phyloP scores from a whole-genome alignment of 2,113 vertebrate genomes.

The Pseudorectes ferrugineus region DNA sequence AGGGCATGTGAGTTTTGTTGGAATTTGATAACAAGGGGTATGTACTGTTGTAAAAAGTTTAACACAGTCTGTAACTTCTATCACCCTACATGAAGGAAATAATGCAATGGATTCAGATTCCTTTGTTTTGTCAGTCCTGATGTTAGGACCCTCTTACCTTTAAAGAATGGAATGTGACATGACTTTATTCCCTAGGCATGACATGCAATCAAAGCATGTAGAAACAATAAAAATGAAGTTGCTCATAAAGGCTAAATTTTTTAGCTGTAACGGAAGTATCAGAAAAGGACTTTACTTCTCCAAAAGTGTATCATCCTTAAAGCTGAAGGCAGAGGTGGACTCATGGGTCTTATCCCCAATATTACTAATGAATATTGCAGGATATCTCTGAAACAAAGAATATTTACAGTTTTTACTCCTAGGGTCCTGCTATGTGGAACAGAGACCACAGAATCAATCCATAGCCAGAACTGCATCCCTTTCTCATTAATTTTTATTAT shows the following conservation, averaged over 20 bases:
- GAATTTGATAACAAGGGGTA: not conserved
- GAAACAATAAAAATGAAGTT: not conserved
- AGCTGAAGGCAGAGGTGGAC: not conserved
- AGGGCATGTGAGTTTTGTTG: fast-evolving
- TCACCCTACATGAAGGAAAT: not conserved
- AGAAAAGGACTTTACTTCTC: not conserved
- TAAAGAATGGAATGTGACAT: not conserved
- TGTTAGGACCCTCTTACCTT: not conserved
- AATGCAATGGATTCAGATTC: not conserved
- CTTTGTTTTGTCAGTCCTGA: not conserved
- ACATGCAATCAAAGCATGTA: not conserved
- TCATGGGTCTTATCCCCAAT: not conserved
- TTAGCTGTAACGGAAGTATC: not conserved
- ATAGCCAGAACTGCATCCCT: not conserved
- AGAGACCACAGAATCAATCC: not conserved
- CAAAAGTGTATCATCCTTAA: not conserved
- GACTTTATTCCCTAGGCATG: not conserved
- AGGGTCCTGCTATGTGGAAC: not conserved
- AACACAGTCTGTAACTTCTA: not conserved
- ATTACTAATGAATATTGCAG: not conserved
- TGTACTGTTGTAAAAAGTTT: not conserved
- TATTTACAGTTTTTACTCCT: not conserved
- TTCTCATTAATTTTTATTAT: not conserved
- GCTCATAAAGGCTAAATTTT: not conserved
- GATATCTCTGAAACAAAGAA: not conserved